Conservation (phyloP, 2,888 invertebrate species). For the Brassicogethes aeneus region DNA sequence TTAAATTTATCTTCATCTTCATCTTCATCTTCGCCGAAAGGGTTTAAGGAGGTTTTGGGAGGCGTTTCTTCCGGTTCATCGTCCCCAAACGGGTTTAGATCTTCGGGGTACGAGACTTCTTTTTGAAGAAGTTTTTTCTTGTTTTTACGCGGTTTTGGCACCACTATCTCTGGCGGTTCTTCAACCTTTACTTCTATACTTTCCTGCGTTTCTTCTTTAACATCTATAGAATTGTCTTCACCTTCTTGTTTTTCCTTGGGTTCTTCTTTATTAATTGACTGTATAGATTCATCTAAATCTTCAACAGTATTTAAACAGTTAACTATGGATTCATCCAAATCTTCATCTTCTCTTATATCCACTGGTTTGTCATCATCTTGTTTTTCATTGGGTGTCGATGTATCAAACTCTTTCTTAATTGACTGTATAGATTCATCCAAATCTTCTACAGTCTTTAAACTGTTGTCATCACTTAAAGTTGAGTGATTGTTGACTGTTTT, state of each 20-base stretch:
- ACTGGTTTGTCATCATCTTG: neutral
- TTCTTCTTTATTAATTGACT: neutral
- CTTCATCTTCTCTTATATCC: neutral
- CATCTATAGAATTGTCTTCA: neutral
- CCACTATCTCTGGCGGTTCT: neutral
- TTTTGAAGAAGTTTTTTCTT: conserved; percentile 12
- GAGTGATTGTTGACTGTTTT: no score
- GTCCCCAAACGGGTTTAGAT: conserved; percentile 77
- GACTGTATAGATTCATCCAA: neutral
- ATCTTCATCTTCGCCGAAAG: conserved; percentile 39
- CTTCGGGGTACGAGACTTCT: conserved; percentile 51
- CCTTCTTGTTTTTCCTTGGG: neutral
- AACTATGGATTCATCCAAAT: no score
- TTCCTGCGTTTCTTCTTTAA: neutral
- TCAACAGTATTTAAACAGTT: no score
- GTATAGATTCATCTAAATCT: no score
- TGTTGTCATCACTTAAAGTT: neutral
- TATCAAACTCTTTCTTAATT: neutral
- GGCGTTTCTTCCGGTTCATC: conserved; percentile 40
- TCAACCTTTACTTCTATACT: neutral
- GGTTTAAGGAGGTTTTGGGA: conserved; percentile 22
- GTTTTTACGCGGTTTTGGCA: conserved; percentile 6
- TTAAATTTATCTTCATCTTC: conserved; percentile 22
- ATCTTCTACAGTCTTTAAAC: neutral
- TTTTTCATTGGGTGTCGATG: no score